A percentile compares a stretch with the other conserved stretches of the same genome.
Evolutionary conservation across 2,797 vertebrate genomes (phyloP).

Genomic region (Malacoctenus gilli): DNA sequence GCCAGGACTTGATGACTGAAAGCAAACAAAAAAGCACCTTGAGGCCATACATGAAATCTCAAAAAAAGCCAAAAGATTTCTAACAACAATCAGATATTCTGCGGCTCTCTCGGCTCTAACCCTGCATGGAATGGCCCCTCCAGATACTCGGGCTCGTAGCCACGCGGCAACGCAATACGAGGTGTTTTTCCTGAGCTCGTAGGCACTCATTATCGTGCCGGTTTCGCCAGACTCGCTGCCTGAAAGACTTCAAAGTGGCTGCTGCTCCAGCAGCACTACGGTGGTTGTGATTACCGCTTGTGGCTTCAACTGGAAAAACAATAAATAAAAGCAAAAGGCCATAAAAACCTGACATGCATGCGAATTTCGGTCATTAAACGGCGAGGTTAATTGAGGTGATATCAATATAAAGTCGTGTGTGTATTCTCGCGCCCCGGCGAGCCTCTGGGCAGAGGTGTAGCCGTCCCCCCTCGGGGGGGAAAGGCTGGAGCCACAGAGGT

Average conservation of each 20-base stretch:
- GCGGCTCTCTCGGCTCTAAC: conserved; percentile 12
- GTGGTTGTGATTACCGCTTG: conserved; percentile 65
- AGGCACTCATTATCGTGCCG: conserved; percentile 54
- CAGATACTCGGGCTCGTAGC: conserved; percentile 44
- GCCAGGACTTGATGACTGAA: conserved; percentile 10
- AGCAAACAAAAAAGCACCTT: conserved; percentile 6
- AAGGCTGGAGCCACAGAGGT: conserved; percentile 57
- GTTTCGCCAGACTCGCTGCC: conserved; percentile 56
- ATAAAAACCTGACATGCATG: conserved; percentile 54
- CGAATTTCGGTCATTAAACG: conserved; percentile 66
- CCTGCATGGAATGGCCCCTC: conserved; percentile 42
- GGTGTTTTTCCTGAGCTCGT: conserved; percentile 53
- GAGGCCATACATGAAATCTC: conserved; percentile 20
- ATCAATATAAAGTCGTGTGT: conserved; percentile 64
- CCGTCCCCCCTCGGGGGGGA: conserved; percentile 35
- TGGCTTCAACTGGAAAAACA: conserved; percentile 75
- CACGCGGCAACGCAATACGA: conserved; percentile 46
- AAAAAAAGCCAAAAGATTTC: conserved; percentile 36
- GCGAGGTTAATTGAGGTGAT: conserved; percentile 60
- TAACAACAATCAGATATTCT: conserved; percentile 45
- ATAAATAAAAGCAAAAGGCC: conserved; percentile 65
- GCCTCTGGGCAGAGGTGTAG: conserved; percentile 55
- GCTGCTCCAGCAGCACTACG: conserved; percentile 54
- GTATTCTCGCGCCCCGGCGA: conserved; percentile 54
- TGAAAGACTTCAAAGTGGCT: conserved; percentile 64